Evolutionary conservation across 2,888 invertebrate genomes (phyloP).

Genomic region (Capitulum mitella): DNA sequence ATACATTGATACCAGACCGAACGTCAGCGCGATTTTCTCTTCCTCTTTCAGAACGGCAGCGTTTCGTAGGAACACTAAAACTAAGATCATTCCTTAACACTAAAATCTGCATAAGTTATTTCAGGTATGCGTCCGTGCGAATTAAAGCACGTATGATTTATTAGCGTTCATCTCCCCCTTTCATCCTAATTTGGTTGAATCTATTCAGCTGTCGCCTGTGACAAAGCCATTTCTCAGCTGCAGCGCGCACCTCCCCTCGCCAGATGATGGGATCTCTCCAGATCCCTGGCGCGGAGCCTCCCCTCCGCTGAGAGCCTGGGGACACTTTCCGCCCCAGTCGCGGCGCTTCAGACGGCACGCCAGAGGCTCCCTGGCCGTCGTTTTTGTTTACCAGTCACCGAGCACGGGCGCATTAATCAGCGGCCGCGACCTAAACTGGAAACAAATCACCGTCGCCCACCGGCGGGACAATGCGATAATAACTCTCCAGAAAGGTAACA

Average conservation of each 20-base stretch:
- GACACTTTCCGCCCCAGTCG: background rate
- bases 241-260: no score
- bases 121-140: no score
- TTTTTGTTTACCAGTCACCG: background rate
- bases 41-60: no score
- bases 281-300: no score
- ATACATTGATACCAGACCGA: no score
- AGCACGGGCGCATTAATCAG: background rate
- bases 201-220: conserved; percentile 2
- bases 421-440: background rate
- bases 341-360: background rate
- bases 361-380: background rate
- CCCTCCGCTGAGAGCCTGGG: background rate
- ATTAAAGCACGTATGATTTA: no score
- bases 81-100: no score
- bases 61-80: no score
- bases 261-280: no score
- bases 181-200: background rate
- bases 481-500: background rate
- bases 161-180: background rate
- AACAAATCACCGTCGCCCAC: background rate
- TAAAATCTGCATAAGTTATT: no score
- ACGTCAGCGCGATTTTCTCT: no score
- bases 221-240: background rate
- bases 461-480: background rate